Base-by-base conservation (phyloP, 30 jellyfish, hydroid and myxozoan genomes). In the Hydractinia symbiolongicarpus region DNA sequence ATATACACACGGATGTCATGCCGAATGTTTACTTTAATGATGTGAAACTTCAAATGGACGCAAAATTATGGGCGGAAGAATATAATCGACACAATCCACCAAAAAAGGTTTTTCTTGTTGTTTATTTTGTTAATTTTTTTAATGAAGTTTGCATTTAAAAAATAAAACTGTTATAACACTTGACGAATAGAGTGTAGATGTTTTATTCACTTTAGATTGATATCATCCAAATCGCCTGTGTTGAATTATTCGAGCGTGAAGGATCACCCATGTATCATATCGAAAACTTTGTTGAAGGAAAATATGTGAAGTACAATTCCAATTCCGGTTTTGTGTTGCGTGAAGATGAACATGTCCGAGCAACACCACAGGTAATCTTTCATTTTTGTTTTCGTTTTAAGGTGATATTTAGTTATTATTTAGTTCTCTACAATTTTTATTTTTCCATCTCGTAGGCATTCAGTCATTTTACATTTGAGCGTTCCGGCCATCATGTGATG, bases 61-160 rank as follows among this genome's bases (percentile, higher is more conserved):
- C 99, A 5, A 94, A 94, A 66, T 81, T 94, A 16, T 94, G 99
- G 99, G 99, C 96, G 1, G 96, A 94, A 72, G 96, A 94, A 78
- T 94, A 82, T 85, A 94, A 94, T 84, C 73, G 95, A 77, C 86
- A 81, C 62, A 78, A 84, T 54, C 99, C 99, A 10, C 99, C 99
- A 5, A 94, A 94, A 82, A 94, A 94, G 92, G 99, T 93, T 58
- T 58, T 11, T 58, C 69, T 11, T 58, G 19, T 58, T 16, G 15
- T 58, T 16, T 58, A 11, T 64, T 8, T 7, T 64, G 19, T 16
- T 13, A 58, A 58, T 58, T 58, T 58, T 58, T 16, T 58, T 58
- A 1, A 11, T 13, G 19, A 58, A 11, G 69, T 58, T 11, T 11
- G 17, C 69, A 11, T 16, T 58, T 11, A 58, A 58, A 11, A 58